Percentiles rank a stretch among this genome's conserved stretches.
These are phyloP conservation scores for Cephus cinctus DNA, from an alignment of 1,140 invertebrate species.

Conservation along the genomic window DNA sequence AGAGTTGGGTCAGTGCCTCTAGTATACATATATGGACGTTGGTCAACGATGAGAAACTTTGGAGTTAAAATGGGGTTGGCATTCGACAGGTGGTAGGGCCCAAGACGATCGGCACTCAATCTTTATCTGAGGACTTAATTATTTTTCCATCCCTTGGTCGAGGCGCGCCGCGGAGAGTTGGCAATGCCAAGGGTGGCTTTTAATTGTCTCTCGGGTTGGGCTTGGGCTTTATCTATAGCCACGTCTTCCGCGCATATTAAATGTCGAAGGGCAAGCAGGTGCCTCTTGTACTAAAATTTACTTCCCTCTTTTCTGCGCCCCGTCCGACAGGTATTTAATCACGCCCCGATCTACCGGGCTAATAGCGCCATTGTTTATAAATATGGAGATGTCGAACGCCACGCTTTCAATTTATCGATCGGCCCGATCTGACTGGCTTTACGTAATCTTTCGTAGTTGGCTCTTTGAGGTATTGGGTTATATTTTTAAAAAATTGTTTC, in stretches of 20 bases:
- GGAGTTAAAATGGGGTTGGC: no score
- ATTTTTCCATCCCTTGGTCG: constrained; percentile 5
- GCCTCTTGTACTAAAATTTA: neutral
- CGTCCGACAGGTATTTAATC: constrained; percentile 4
- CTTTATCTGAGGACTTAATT: constrained; percentile 1
- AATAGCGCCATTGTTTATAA: constrained; percentile 5
- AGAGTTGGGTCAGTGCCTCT: no score
- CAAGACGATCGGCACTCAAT: constrained; percentile 2
- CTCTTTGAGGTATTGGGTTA: neutral
- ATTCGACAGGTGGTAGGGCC: neutral
- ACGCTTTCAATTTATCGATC: neutral
- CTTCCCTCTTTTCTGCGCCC: neutral
- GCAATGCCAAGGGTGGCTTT: constrained; percentile 8
- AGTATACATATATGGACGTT: no score
- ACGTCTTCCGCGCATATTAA: constrained; percentile 1
- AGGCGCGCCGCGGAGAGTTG: neutral
- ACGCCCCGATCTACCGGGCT: neutral
- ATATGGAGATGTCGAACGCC: constrained; percentile 2
- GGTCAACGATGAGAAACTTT: no score
- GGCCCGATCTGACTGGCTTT: neutral
- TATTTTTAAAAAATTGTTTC: no score
- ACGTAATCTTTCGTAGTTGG: neutral
- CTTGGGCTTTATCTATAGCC: neutral
- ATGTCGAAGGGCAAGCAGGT: constrained; percentile 5
- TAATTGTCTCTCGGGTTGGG: constrained; percentile 2